Evolutionary conservation across 2,888 invertebrate species (phyloP).

Genomic region (Chesias legatella): DNA sequence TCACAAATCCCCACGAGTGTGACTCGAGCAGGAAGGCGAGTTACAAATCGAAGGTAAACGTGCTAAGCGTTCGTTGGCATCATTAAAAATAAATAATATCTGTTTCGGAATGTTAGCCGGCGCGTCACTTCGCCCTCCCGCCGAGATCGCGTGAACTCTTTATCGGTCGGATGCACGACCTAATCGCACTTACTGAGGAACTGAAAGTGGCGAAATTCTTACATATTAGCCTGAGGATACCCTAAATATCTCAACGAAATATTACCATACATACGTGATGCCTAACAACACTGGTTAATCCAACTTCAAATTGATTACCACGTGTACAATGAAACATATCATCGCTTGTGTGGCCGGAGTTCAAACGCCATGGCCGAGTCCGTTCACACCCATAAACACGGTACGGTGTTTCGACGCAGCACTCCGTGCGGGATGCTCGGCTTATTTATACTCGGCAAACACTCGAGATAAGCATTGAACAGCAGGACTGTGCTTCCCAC

Average conservation of each 20-base stretch:
- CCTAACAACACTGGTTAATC: no score
- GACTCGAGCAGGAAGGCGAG: conserved; percentile 46
- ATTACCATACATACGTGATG: no score
- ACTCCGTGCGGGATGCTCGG: conserved; percentile 43
- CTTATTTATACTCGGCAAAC: conserved; percentile 72
- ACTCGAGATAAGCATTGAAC: conserved; percentile 72
- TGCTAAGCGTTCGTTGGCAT: conserved; percentile 70
- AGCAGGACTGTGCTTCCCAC: conserved; percentile 73
- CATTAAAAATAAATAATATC: conserved; percentile 73
- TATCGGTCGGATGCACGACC: conserved; percentile 53
- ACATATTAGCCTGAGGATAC: conserved; percentile 6
- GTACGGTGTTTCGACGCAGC: conserved; percentile 47
- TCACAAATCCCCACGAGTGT: conserved; percentile 38
- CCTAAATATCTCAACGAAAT: no score
- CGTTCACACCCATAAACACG: conserved; percentile 67
- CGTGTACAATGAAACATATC: conserved; percentile 54
- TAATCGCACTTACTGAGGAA: conserved; percentile 33
- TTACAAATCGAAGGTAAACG: conserved; percentile 65
- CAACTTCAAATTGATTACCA: conserved; percentile 57
- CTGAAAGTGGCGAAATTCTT: conserved; percentile 29
- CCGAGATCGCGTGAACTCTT: conserved; percentile 70
- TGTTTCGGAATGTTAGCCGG: conserved; percentile 62
- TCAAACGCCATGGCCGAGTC: conserved; percentile 61
- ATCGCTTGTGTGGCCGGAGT: conserved; percentile 49
- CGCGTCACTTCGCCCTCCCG: conserved; percentile 68